Percentiles rank a stretch among this genome's conserved stretches.
phyloP scores from a whole-genome alignment of 2,797 vertebrate species.

The Botia kubotai region DNA sequence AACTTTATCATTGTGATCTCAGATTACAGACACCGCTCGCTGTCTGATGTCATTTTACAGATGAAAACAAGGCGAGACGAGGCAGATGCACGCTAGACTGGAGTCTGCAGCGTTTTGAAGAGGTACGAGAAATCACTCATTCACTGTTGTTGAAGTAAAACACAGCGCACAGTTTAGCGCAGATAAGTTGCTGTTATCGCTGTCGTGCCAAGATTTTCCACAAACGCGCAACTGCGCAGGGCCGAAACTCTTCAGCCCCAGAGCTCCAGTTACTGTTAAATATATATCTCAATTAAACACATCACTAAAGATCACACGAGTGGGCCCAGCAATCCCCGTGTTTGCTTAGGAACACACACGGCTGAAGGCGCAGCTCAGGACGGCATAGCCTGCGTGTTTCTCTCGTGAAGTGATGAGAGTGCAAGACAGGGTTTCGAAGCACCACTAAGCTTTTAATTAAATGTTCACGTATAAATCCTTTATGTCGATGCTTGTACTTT shows the following conservation, averaged over 20 bases:
- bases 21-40: neutral
- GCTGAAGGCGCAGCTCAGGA: conserved; percentile 57
- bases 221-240: neutral
- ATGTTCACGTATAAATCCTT: neutral
- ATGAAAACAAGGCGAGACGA: conserved; percentile 68
- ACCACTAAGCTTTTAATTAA: neutral
- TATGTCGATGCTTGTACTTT: neutral
- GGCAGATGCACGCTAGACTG: conserved; percentile 58
- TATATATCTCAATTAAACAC: neutral
- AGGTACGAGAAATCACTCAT: conserved; percentile 65
- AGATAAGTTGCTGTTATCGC: neutral
- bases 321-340: conserved; percentile 66
- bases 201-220: neutral
- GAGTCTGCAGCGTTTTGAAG: conserved; percentile 57
- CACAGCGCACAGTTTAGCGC: neutral
- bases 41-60: conserved; percentile 65
- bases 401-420: neutral
- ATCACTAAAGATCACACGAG: conserved; percentile 24
- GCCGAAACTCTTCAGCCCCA: neutral
- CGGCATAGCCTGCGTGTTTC: conserved; percentile 2
- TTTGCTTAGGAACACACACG: conserved; percentile 66
- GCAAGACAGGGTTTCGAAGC: neutral
- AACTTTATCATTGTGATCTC: neutral
- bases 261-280: neutral
- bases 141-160: conserved; percentile 28